Percentiles rank a stretch among this genome's conserved stretches.
phyloP scores from a whole-genome alignment of 2,113 vertebrate species.

The Australoheros scitulus region DNA sequence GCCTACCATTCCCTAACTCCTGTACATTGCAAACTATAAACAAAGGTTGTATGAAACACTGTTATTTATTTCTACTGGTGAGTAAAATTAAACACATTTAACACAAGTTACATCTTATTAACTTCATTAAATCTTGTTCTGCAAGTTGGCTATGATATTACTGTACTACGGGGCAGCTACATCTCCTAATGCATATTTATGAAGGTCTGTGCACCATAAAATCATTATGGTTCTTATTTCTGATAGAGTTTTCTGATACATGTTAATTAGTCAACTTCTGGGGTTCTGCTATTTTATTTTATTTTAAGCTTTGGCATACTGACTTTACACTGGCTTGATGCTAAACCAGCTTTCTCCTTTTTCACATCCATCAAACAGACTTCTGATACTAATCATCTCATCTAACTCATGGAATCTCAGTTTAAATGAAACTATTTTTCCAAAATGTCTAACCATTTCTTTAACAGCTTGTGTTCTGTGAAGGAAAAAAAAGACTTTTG shows the following conservation, averaged over 20 bases:
- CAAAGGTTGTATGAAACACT: not conserved
- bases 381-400: not conserved
- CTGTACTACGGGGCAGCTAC: not conserved
- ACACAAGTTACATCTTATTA: not conserved
- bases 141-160: not conserved
- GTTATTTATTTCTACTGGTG: not conserved
- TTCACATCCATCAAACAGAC: slow-evolving; percentile 4
- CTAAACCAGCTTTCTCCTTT: not conserved
- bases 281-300: not conserved
- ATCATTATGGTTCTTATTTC: not conserved
- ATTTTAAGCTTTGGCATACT: not conserved
- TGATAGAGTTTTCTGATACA: not conserved
- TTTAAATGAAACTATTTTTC: not conserved
- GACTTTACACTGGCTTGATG: not conserved
- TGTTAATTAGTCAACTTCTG: not conserved
- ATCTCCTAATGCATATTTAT: not conserved
- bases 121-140: not conserved
- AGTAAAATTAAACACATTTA: slow-evolving; percentile 2
- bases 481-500: not conserved
- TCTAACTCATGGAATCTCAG: not conserved
- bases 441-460: not conserved
- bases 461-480: not conserved
- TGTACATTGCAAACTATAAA: not conserved
- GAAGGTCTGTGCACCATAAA: not conserved
- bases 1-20: not conserved